A percentile compares a stretch with the other conserved stretches of the same genome.
Evolutionary conservation across 2,797 vertebrate genomes (phyloP).

Genomic region (Heliangelus exortis): DNA sequence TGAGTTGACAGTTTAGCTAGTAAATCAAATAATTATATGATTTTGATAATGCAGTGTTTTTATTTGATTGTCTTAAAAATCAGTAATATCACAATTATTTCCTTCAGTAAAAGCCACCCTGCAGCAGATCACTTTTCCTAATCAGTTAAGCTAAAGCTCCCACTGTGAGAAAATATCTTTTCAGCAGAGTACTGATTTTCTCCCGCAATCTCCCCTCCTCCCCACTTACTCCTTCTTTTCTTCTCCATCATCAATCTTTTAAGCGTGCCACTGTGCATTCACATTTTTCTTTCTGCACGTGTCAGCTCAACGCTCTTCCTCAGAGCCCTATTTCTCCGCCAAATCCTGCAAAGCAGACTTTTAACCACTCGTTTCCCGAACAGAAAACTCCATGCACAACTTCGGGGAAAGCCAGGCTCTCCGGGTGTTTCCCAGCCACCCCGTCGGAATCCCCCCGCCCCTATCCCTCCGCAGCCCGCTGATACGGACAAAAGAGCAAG

Average conservation of each 20-base stretch:
- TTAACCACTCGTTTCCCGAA: constrained; percentile 13
- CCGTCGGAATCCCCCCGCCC: background rate
- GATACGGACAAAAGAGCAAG: constrained; percentile 71
- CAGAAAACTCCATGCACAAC: constrained; percentile 42
- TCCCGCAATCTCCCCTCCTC: background rate
- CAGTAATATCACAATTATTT: background rate
- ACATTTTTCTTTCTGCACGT: constrained; percentile 59
- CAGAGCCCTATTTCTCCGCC: constrained; percentile 19
- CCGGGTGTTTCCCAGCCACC: background rate
- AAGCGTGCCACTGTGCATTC: constrained; percentile 53
- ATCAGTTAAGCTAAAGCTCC: background rate
- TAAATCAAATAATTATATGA: background rate
- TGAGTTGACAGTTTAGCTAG: background rate
- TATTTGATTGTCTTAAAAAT: background rate
- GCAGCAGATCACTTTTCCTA: background rate
- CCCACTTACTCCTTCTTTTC: constrained; percentile 2
- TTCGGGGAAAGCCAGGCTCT: background rate
- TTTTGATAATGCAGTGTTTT: background rate
- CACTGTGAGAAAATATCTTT: background rate
- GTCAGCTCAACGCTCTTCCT: constrained; percentile 23
- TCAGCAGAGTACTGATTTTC: background rate
- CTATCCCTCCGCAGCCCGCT: background rate
- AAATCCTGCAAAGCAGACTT: constrained; percentile 21
- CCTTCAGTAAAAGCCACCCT: background rate
- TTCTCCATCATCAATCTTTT: constrained; percentile 39